Evolutionary conservation across 92 coral and sea anemone genomes (phyloP), one percentile per base, ranked within the genome.

Genomic region (Muricea muricata): DNA sequence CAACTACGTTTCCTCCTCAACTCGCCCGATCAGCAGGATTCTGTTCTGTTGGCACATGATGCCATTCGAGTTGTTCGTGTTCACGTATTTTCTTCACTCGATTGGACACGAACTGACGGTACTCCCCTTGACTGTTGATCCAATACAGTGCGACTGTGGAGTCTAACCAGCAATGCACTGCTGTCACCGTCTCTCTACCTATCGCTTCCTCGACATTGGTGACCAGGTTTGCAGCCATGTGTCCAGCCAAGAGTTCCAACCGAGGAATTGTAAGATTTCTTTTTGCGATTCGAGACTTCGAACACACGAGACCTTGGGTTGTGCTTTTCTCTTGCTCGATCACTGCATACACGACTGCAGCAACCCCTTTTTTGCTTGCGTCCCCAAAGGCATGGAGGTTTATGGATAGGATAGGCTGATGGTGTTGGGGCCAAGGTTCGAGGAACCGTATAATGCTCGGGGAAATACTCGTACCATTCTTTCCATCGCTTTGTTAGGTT

Each of bases 1-100:
- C 46, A 1, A 58, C 47, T 11, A 82, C 86, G 61, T 32, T 69
- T 23, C 48, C 70, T 15, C 86, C 86, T 20, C 86, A 48, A 69
- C 79, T 82, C 65, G 69, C 80, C 18, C 69, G 71, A 68, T 82
- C 86, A 18, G 86, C 86, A n/a, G 86, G 86, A 24, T 82, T 82
- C 18, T 82, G 23, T 7, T 17, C 23, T 42, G 86, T 48, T 1
- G 86, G 86, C 30, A 82, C 69, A 30, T 82, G 40, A 58, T 82
- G 86, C 86, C 86, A 82, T 3, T 23, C 17, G 1, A 79, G 21
- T 9, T 60, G 7, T 0, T 41, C 2, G 54, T 79, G 68, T 45
- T 82, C 68, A 10, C 41, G 63, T 10, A 82, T 82, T 79, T 68
- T 82, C 32, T 12, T 29, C 14, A 82, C 69, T 20, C 79, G 77